phyloP scores from a whole-genome alignment of 2,113 vertebrate species.

The Trogon surrucura region DNA sequence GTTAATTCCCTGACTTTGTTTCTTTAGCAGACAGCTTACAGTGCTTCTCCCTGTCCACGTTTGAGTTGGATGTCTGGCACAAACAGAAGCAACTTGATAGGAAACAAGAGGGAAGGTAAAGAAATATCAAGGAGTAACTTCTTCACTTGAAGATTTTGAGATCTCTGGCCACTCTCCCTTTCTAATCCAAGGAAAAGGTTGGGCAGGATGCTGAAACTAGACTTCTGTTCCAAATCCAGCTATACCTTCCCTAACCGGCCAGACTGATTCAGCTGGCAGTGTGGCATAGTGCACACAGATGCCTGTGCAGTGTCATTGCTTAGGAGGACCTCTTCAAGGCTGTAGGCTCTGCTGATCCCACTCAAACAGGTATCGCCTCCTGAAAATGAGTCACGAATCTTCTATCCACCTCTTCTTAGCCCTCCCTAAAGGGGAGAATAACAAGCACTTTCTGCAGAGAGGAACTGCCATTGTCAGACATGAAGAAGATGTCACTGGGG shows the following conservation, averaged over 20 bases:
- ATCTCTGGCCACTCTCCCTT: background rate
- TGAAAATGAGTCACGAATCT: background rate
- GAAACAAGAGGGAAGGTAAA: background rate
- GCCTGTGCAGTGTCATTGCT: rapidly evolving
- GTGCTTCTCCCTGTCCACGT: rapidly evolving
- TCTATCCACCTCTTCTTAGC: background rate
- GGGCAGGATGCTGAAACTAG: background rate
- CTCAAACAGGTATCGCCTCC: background rate
- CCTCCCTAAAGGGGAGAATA: background rate
- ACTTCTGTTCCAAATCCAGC: background rate
- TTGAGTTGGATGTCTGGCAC: background rate
- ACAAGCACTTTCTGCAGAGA: background rate
- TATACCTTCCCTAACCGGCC: background rate
- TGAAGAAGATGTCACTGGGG: background rate
- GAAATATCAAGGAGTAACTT: background rate
- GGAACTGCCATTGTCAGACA: background rate
- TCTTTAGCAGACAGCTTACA: rapidly evolving
- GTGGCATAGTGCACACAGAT: background rate
- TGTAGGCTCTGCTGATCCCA: background rate
- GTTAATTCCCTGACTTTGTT: background rate
- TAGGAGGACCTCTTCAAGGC: background rate
- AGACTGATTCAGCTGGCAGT: background rate
- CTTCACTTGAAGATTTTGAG: background rate
- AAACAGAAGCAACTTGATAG: background rate
- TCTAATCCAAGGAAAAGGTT: background rate